These are phyloP conservation scores for Molossus alvarezi DNA, from an alignment of 2,797 vertebrate genomes.

Conservation along the genomic window DNA sequence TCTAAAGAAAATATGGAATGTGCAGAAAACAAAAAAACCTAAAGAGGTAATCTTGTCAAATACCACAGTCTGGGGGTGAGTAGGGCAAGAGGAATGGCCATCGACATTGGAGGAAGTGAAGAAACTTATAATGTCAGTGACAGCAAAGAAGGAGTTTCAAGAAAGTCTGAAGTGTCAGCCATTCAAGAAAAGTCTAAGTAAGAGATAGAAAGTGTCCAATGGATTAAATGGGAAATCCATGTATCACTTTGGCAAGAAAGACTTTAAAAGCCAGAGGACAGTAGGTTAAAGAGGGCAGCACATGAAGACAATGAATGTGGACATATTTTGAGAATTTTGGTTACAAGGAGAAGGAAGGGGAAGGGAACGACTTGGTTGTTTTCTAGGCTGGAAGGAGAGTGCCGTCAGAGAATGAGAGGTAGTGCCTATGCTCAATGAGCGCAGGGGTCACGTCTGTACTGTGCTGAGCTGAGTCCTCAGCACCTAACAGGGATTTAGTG, in stretches of 20 bases:
- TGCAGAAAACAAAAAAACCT: not conserved
- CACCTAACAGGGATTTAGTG: not conserved
- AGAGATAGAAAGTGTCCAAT: not conserved
- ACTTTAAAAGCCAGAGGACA: not conserved
- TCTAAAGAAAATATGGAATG: not conserved
- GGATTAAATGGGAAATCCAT: not conserved
- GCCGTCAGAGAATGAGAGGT: not conserved
- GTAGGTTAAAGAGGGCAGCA: not conserved
- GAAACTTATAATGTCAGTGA: not conserved
- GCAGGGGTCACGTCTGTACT: not conserved
- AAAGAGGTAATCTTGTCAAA: not conserved
- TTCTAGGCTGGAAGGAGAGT: not conserved
- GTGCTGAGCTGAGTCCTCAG: not conserved
- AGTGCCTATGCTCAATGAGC: not conserved
- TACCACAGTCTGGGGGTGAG: not conserved
- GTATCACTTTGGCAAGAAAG: not conserved
- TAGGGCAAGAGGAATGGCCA: not conserved
- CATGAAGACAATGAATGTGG: not conserved
- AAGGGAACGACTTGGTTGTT: not conserved
- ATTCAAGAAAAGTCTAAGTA: not conserved
- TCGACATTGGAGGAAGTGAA: not conserved
- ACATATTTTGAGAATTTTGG: slow-evolving; percentile 14
- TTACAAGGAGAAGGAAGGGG: not conserved
- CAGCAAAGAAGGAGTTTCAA: not conserved
- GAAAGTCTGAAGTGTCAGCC: not conserved